These are phyloP conservation scores for Netelia fuscicornis DNA, from an alignment of 2,888 invertebrate genomes.

Conservation along the genomic window DNA sequence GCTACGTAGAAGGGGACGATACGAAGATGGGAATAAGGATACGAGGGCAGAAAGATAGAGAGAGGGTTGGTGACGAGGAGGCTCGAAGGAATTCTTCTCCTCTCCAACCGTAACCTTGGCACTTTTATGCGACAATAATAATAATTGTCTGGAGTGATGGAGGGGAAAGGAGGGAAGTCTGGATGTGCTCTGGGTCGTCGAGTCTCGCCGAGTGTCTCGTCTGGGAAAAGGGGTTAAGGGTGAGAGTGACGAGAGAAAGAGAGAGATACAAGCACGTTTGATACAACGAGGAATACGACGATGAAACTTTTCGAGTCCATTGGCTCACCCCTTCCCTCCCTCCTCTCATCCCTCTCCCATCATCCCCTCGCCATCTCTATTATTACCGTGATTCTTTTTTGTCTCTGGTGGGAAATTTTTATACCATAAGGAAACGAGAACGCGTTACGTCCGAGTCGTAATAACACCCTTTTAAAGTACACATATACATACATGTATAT, in stretches of 20 bases:
- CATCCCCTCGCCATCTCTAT: no score
- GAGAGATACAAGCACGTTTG: slow-evolving; percentile 10
- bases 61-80: not conserved
- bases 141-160: slow-evolving; percentile 69
- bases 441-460: not conserved
- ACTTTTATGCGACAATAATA: slow-evolving; percentile 63
- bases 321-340: not conserved
- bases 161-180: slow-evolving; percentile 26
- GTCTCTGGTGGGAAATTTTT: no score
- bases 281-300: not conserved
- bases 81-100: slow-evolving; percentile 10
- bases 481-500: not conserved
- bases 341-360: no score
- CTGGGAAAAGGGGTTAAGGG: slow-evolving; percentile 12
- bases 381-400: no score
- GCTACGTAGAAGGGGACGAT: not conserved
- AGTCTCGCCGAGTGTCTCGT: slow-evolving; percentile 10
- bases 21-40: slow-evolving; percentile 2
- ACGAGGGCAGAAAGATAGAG: not conserved
- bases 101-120: slow-evolving; percentile 10
- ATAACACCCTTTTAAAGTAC: no score
- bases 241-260: not conserved
- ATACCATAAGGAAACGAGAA: slow-evolving; percentile 8
- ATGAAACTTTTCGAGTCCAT: not conserved
- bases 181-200: not conserved